These are phyloP conservation scores for Dendrolimus houi DNA, from an alignment of 2,888 invertebrate genomes.

Conservation along the genomic window DNA sequence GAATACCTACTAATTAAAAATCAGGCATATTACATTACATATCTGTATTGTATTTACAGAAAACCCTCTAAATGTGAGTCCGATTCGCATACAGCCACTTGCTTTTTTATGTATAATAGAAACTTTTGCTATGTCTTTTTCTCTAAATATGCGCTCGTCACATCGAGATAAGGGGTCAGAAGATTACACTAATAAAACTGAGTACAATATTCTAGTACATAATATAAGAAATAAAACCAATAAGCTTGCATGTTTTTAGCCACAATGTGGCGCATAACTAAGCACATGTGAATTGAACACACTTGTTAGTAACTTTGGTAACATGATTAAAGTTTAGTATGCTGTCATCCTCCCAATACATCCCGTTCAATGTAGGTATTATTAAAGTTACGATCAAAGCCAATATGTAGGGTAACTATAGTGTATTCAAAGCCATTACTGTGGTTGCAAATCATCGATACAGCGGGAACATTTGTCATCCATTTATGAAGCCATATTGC, in stretches of 20 bases:
- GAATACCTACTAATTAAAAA: too few relatives aligned
- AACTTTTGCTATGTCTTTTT: too few relatives aligned
- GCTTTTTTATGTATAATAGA: too few relatives aligned
- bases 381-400: slow-evolving; percentile 21
- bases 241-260: background rate
- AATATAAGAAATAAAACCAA: too few relatives aligned
- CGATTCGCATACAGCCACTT: too few relatives aligned
- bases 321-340: slow-evolving; percentile 3
- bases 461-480: slow-evolving; percentile 40
- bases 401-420: slow-evolving; percentile 16
- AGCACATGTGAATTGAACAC: background rate
- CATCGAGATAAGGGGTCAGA: too few relatives aligned
- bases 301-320: background rate
- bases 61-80: too few relatives aligned
- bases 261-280: background rate
- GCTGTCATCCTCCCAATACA: background rate
- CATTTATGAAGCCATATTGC: slow-evolving; percentile 28
- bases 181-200: too few relatives aligned
- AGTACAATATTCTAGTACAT: too few relatives aligned
- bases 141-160: too few relatives aligned
- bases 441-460: slow-evolving; percentile 43
- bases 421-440: slow-evolving; percentile 32
- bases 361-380: slow-evolving; percentile 4
- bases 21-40: too few relatives aligned
- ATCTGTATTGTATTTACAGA: too few relatives aligned